Conservation (phyloP, 30 jellyfish, hydroid and myxozoan species). For the Aurelia sp. region DNA sequence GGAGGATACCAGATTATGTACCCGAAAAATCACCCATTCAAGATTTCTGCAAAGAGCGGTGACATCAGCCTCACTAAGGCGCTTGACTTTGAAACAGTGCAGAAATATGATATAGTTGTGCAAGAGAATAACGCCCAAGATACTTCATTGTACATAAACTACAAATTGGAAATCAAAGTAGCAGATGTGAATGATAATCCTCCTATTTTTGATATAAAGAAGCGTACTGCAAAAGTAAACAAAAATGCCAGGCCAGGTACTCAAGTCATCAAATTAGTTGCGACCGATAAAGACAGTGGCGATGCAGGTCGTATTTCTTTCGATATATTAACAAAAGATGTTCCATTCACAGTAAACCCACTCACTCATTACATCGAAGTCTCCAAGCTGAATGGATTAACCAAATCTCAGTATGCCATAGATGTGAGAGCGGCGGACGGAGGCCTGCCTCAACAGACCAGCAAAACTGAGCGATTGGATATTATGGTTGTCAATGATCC, state of each 20-base stretch:
- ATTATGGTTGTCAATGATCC: constrained; percentile 92
- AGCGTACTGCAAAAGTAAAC: constrained; percentile 75
- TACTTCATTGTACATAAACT: constrained; percentile 65
- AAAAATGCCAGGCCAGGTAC: constrained; percentile 97
- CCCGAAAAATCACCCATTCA: constrained; percentile 87
- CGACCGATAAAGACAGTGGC: constrained; percentile 92
- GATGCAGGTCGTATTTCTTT: constrained; percentile 88
- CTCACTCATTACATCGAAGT: constrained; percentile 80
- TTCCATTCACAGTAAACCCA: constrained; percentile 95
- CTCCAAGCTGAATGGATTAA: constrained; percentile 54
- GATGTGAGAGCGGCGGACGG: constrained; percentile 84
- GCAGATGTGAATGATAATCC: constrained; percentile 87
- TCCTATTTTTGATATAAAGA: constrained; percentile 87
- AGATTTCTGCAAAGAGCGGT: constrained; percentile 67
- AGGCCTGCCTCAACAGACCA: constrained; percentile 85
- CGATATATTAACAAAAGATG: constrained; percentile 64
- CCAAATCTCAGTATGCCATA: constrained; percentile 77
- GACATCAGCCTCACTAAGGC: constrained; percentile 47
- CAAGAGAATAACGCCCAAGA: constrained; percentile 75
- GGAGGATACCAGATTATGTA: constrained; percentile 82
- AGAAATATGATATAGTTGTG: constrained; percentile 68
- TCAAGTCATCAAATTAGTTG: constrained; percentile 75
- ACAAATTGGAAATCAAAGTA: constrained; percentile 73
- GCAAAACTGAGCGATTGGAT: constrained; percentile 51
- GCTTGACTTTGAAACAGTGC: constrained; percentile 79